These are phyloP conservation scores for Galerucella nymphaeae DNA, from an alignment of 2,888 invertebrate species.

Conservation along the genomic window DNA sequence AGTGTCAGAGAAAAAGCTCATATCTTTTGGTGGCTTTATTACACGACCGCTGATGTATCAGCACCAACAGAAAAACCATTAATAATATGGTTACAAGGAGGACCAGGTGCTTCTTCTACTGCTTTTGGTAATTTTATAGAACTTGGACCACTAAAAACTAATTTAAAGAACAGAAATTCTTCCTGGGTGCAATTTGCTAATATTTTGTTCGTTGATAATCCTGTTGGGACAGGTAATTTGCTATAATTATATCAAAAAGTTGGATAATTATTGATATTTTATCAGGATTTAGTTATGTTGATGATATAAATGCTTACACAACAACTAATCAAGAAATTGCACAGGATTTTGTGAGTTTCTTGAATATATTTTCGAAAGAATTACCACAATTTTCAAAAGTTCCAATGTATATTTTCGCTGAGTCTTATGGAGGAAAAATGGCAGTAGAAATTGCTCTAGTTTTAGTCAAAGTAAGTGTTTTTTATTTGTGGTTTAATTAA, in stretches of 20 bases:
- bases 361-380: slow-evolving; percentile 75
- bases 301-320: slow-evolving; percentile 66
- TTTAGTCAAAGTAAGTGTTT: slow-evolving; percentile 66
- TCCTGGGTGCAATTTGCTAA: slow-evolving; percentile 72
- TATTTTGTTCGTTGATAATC: slow-evolving; percentile 89
- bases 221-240: slow-evolving; percentile 75
- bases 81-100: slow-evolving; percentile 77
- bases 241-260: background rate
- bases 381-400: slow-evolving; percentile 78
- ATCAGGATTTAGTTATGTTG: slow-evolving; percentile 80
- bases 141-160: slow-evolving; percentile 51
- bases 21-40: slow-evolving; percentile 80
- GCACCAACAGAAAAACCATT: slow-evolving; percentile 76
- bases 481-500: too few species aligned
- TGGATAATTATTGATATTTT: background rate
- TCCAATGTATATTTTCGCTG: slow-evolving; percentile 86
- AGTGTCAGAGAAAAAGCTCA: slow-evolving; percentile 68
- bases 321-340: slow-evolving; percentile 75
- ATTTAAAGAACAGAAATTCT: slow-evolving; percentile 65
- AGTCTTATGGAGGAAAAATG: slow-evolving; percentile 96
- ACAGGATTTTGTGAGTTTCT: slow-evolving; percentile 78
- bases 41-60: slow-evolving; percentile 70
- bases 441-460: slow-evolving; percentile 81
- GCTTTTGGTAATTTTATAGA: slow-evolving; percentile 79
- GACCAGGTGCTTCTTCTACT: slow-evolving; percentile 72